Evolutionary conservation across 2,797 vertebrate genomes (phyloP).

Genomic region (Selene dorsalis): DNA sequence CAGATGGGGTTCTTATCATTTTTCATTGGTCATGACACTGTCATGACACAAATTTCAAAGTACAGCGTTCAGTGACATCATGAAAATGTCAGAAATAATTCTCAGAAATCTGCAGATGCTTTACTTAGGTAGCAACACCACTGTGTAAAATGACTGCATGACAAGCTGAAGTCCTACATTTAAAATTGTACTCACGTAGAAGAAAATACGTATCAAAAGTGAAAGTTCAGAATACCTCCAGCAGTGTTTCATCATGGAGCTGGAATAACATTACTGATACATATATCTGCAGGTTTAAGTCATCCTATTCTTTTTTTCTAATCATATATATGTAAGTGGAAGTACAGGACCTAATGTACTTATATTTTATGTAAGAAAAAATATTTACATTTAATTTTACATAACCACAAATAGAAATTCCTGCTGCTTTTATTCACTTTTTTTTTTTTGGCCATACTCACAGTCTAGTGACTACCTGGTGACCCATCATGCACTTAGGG

Average conservation of each 20-base stretch:
- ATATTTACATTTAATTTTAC: neutral
- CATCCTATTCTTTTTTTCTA: too few relatives aligned
- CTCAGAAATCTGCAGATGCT: neutral
- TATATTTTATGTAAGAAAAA: too few relatives aligned
- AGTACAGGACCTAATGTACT: neutral
- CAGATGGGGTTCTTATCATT: constrained; percentile 53
- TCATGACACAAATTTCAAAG: constrained; percentile 33
- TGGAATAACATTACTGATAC: neutral
- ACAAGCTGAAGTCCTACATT: neutral
- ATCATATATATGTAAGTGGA: too few relatives aligned
- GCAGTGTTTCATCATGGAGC: neutral
- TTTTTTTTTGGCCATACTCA: constrained; percentile 13
- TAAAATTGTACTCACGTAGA: neutral
- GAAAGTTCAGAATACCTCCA: neutral
- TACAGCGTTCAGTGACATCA: constrained; percentile 37
- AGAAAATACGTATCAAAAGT: neutral
- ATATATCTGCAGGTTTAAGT: too few relatives aligned
- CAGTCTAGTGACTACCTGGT: constrained; percentile 44
- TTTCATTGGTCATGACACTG: constrained; percentile 42
- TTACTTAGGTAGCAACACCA: neutral
- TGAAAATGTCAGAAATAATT: constrained; percentile 33
- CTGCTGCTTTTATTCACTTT: neutral
- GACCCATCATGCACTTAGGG: constrained; percentile 27
- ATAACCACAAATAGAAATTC: constrained; percentile 5
- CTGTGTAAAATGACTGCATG: neutral